Conservation (phyloP, 2,797 vertebrate species). For the Sparidentex hasta region DNA sequence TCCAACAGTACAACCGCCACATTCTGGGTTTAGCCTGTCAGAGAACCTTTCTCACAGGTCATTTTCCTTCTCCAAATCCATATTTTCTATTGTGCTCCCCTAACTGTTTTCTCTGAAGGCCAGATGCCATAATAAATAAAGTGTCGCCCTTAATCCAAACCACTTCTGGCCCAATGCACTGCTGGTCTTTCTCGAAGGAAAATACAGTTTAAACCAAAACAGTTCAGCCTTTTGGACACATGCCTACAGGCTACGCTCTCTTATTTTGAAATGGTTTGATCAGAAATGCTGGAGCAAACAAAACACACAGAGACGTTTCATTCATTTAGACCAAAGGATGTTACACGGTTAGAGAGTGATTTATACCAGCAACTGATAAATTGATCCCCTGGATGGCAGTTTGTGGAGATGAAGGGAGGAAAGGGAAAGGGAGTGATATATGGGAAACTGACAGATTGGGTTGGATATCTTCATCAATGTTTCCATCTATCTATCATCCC, state of each 20-base stretch:
- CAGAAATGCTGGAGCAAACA: not conserved
- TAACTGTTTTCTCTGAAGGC: not conserved
- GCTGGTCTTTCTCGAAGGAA: not conserved
- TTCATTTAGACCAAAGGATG: not conserved
- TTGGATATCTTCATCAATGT: constrained; percentile 32
- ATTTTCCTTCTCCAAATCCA: not conserved
- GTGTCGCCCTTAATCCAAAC: not conserved
- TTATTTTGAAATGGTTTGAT: not conserved
- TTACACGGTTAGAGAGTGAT: constrained; percentile 36
- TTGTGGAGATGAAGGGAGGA: constrained; percentile 21
- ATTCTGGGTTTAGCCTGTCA: not conserved
- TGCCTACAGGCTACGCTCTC: not conserved
- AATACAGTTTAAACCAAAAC: not conserved
- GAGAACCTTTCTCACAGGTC: not conserved
- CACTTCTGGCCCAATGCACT: not conserved
- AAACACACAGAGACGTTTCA: not conserved
- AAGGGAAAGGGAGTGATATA: constrained; percentile 17
- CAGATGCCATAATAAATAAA: not conserved
- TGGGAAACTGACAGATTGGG: constrained; percentile 31
- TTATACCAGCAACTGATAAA: constrained; percentile 48
- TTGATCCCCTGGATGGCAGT: constrained; percentile 22
- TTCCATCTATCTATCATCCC: constrained; percentile 13
- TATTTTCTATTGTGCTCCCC: not conserved
- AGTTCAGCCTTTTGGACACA: not conserved
- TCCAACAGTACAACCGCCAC: not conserved